phyloP scores from a whole-genome alignment of 2,888 invertebrate genomes.

The Salpingus planirostris region DNA sequence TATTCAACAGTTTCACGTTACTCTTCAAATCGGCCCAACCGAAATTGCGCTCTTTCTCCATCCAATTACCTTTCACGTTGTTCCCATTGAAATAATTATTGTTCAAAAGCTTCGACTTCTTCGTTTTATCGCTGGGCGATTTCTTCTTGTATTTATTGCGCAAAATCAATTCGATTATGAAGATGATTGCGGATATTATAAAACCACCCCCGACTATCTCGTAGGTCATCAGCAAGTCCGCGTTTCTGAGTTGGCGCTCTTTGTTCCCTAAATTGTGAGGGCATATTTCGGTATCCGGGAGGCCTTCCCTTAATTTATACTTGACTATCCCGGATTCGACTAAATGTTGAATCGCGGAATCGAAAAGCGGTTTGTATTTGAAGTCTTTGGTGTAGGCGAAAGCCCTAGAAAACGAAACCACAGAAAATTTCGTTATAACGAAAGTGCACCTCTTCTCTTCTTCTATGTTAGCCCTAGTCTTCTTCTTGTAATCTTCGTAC shows the following conservation, averaged over 20 bases:
- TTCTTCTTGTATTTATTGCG: conserved; percentile 3
- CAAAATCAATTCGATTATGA: conserved; percentile 52
- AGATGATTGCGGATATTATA: conserved; percentile 53
- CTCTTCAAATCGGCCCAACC: no score
- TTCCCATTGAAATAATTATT: conserved; percentile 12
- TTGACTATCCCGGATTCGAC: conserved; percentile 70
- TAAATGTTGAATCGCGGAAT: conserved; percentile 58
- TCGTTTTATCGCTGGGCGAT: conserved; percentile 1
- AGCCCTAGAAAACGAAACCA: conserved; percentile 57
- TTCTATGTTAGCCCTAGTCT: conserved; percentile 41
- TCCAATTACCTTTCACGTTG: no score
- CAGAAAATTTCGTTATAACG: conserved; percentile 61
- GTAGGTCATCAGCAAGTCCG: conserved; percentile 73
- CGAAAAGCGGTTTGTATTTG: conserved; percentile 51
- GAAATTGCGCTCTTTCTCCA: no score
- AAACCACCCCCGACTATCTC: conserved; percentile 65
- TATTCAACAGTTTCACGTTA: no score
- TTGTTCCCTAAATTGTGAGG: conserved; percentile 72
- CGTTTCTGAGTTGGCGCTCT: conserved; percentile 66
- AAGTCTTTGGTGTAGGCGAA: conserved; percentile 64
- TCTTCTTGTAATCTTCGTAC: conserved; percentile 59
- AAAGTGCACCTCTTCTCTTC: conserved; percentile 65
- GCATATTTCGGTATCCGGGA: conserved; percentile 71
- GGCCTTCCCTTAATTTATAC: conserved; percentile 50
- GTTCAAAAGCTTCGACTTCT: conserved; percentile 2